These are phyloP conservation scores for Erythrocercus mccallii DNA, from an alignment of 2,113 vertebrate species.

Conservation along the genomic window DNA sequence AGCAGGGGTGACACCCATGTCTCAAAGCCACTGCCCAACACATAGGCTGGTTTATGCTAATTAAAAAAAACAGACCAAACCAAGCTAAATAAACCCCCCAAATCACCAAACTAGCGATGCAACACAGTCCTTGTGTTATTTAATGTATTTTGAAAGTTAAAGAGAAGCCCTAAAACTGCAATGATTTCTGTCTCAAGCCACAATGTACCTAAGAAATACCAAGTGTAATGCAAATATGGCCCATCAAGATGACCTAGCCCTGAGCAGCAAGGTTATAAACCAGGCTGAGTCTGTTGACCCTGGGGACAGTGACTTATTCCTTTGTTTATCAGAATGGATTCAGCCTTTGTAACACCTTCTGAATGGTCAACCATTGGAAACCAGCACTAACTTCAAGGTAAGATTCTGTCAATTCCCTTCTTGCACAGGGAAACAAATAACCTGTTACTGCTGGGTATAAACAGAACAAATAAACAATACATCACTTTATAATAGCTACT, in stretches of 20 bases:
- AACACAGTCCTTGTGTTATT: not conserved
- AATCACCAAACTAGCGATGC: not conserved
- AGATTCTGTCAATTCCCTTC: not conserved
- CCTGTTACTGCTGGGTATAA: not conserved
- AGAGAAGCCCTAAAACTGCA: not conserved
- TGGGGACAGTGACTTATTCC: not conserved
- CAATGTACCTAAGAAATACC: not conserved
- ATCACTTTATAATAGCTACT: not conserved
- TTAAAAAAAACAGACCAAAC: not conserved
- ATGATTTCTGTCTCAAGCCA: not conserved
- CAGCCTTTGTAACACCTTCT: not conserved
- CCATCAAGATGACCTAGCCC: not conserved
- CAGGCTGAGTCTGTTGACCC: not conserved
- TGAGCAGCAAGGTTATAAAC: not conserved
- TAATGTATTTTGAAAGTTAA: not conserved
- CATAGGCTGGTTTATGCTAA: rapidly evolving
- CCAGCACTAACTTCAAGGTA: not conserved
- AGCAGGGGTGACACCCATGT: not conserved
- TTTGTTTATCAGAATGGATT: not conserved
- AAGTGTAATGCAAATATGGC: not conserved
- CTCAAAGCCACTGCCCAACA: not conserved
- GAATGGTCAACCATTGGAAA: not conserved
- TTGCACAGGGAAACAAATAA: not conserved
- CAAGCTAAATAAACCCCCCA: not conserved
- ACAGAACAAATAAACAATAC: not conserved